Evolutionary conservation across 2,113 vertebrate species (phyloP).

Genomic region (Macaca mulatta): DNA sequence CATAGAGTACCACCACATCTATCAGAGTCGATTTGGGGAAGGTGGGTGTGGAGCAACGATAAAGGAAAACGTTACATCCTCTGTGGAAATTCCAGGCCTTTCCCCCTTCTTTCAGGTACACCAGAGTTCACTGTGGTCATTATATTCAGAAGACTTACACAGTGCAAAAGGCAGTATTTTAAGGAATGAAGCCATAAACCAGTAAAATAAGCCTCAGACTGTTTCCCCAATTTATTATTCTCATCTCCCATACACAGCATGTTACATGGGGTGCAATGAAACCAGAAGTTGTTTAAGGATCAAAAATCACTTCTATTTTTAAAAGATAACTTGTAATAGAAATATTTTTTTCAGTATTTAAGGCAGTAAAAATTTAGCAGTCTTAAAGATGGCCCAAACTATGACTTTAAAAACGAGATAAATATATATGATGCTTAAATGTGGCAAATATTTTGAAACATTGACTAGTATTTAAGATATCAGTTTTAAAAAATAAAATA

Average conservation of each 20-base stretch:
- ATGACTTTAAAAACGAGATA: background rate
- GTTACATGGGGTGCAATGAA: background rate
- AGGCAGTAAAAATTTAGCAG: background rate
- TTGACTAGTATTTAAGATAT: background rate
- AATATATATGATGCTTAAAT: background rate
- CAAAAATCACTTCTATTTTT: constrained; percentile 4
- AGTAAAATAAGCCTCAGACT: background rate
- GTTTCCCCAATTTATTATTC: background rate
- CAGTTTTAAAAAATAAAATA: background rate
- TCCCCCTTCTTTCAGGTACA: background rate
- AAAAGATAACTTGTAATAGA: background rate
- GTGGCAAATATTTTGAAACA: constrained; percentile 16
- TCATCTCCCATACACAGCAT: background rate
- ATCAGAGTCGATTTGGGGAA: background rate
- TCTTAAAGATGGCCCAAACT: background rate
- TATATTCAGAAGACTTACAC: constrained; percentile 1
- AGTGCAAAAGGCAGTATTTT: background rate
- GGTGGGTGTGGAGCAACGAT: background rate
- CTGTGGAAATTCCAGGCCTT: constrained; percentile 30
- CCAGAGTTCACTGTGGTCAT: background rate
- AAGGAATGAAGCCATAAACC: background rate
- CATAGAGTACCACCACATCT: background rate
- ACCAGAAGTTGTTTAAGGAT: background rate
- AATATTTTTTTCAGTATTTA: background rate
- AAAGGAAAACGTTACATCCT: constrained; percentile 9